Conservation (phyloP, 1,140 invertebrate genomes). For the Aethina tumida region DNA sequence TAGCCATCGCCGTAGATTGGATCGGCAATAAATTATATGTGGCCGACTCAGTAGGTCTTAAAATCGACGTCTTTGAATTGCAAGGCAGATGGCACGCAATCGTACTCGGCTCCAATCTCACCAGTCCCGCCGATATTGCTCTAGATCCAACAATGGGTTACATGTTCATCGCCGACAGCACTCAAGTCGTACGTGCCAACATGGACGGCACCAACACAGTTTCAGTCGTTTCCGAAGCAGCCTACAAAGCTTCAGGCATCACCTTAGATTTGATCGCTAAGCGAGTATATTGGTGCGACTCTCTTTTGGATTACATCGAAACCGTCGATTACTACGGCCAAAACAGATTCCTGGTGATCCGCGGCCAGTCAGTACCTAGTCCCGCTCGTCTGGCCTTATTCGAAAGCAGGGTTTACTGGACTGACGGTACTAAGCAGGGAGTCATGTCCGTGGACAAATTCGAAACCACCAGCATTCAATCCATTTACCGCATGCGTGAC, state of each 20-base stretch:
- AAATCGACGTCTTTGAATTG: conserved; percentile 88
- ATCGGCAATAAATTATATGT: conserved; percentile 93
- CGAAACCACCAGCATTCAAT: conserved; percentile 61
- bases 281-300: conserved; percentile 93
- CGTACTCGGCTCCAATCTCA: conserved; percentile 84
- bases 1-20: conserved; percentile 93
- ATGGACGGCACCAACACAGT: conserved; percentile 82
- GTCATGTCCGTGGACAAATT: conserved; percentile 88
- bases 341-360: conserved; percentile 63
- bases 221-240: conserved; percentile 80
- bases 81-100: conserved; percentile 76
- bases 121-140: conserved; percentile 81
- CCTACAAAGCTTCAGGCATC: conserved; percentile 82
- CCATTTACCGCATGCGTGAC: conserved; percentile 69
- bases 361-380: conserved; percentile 78
- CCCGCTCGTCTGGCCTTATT: conserved; percentile 78
- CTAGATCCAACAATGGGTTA: conserved; percentile 82
- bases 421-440: conserved; percentile 90
- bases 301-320: conserved; percentile 93
- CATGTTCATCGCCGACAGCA: conserved; percentile 92
- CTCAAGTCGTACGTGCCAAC: conserved; percentile 75
- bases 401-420: conserved; percentile 90
- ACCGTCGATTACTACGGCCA: conserved; percentile 91
- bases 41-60: conserved; percentile 83
- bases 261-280: conserved; percentile 78